Percentiles rank a stretch among this genome's conserved stretches.
These are phyloP conservation scores for Acanthosoma haemorrhoidale DNA, from an alignment of 2,888 invertebrate species.

Conservation along the genomic window DNA sequence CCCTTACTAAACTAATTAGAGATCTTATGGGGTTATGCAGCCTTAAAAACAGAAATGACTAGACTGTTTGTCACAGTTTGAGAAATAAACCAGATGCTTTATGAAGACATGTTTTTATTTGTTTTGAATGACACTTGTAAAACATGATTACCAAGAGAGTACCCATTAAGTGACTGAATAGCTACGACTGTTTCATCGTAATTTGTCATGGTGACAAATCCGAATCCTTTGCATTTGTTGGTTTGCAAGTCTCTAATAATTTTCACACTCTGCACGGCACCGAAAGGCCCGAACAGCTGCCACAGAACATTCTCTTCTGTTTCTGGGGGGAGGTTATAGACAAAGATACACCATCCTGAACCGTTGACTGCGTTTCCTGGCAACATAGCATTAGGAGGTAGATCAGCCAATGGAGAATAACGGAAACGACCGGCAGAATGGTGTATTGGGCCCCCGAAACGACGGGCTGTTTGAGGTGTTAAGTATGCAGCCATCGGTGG, in stretches of 20 bases:
- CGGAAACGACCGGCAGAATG: slow-evolving; percentile 78
- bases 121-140: slow-evolving; percentile 97
- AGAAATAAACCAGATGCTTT: slow-evolving; percentile 28
- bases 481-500: slow-evolving; percentile 71
- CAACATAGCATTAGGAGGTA: slow-evolving; percentile 70
- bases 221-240: slow-evolving; percentile 97
- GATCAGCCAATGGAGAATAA: slow-evolving; percentile 78
- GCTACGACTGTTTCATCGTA: slow-evolving; percentile 95
- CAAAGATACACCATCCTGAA: slow-evolving; percentile 88
- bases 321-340: slow-evolving; percentile 86
- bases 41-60: slow-evolving; percentile 23
- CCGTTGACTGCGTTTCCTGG: slow-evolving; percentile 80
- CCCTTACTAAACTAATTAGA: slow-evolving; percentile 5
- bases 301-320: slow-evolving; percentile 87
- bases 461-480: slow-evolving; percentile 69
- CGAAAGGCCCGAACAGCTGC: slow-evolving; percentile 95
- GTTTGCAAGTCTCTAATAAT: slow-evolving; percentile 92
- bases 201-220: slow-evolving; percentile 97
- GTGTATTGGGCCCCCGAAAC: slow-evolving; percentile 68
- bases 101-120: slow-evolving; percentile 59
- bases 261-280: slow-evolving; percentile 94
- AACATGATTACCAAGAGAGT: slow-evolving; percentile 89
- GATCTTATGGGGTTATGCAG: slow-evolving; percentile 16
- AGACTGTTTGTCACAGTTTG: slow-evolving; percentile 26
- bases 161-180: slow-evolving; percentile 92